Evolutionary conservation across 2,888 invertebrate genomes (phyloP).

Genomic region (Sepiola atlantica): DNA sequence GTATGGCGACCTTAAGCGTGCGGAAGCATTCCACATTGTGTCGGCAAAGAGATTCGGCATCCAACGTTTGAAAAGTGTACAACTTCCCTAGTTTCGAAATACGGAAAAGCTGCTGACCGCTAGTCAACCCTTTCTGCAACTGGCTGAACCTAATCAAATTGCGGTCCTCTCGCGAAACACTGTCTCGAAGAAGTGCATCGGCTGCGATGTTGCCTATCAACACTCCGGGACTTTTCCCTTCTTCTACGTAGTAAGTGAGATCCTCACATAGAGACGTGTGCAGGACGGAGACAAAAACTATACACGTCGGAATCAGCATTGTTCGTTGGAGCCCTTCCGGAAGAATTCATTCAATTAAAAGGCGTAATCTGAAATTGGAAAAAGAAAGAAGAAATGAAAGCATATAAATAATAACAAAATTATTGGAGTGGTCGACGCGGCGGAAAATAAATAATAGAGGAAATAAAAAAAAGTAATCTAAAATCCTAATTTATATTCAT

Average conservation of each 20-base stretch:
- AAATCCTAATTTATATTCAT: constrained; percentile 32
- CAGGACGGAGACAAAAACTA: background rate
- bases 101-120: constrained; percentile 5
- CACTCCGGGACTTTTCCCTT: background rate
- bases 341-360: constrained; percentile 1
- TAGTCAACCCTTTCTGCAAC: background rate
- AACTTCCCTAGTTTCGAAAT: background rate
- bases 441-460: background rate
- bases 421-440: background rate
- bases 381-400: background rate
- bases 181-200: background rate
- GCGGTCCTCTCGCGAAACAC: background rate
- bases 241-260: background rate
- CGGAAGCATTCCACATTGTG: background rate
- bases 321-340: background rate
- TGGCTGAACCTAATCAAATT: background rate
- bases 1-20: background rate
- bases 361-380: constrained; percentile 13
- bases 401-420: background rate
- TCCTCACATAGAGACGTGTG: background rate
- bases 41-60: background rate
- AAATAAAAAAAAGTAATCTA: background rate
- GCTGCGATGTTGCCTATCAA: constrained; percentile 5
- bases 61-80: background rate
- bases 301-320: background rate